A percentile compares a stretch with the other conserved stretches of the same genome.
These are phyloP conservation scores for Athene cunicularia DNA, from an alignment of 2,113 vertebrate species.

Conservation along the genomic window DNA sequence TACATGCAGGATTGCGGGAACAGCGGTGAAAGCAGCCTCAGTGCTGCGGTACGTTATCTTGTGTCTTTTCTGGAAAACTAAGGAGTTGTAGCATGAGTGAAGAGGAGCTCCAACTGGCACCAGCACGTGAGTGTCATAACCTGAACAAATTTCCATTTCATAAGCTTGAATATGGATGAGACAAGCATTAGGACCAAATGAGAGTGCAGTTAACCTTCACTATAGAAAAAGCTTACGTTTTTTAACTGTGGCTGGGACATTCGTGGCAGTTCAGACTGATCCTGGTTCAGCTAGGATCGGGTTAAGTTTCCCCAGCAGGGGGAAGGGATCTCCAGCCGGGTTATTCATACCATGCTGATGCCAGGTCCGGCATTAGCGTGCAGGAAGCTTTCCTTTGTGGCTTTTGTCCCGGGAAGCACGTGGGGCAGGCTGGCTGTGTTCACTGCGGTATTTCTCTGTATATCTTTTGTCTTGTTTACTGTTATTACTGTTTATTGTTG, in stretches of 20 bases:
- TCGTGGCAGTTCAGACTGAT: background rate
- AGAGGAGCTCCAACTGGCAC: background rate
- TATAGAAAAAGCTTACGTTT: background rate
- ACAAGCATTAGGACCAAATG: background rate
- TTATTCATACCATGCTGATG: too few relatives aligned
- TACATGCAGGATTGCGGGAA: background rate
- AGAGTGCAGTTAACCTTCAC: background rate
- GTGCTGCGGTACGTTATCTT: background rate
- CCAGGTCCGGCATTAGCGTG: too few relatives aligned
- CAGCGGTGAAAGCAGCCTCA: background rate
- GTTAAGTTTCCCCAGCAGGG: too few relatives aligned
- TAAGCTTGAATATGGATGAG: background rate
- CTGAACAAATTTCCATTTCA: background rate
- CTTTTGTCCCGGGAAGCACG: too few relatives aligned
- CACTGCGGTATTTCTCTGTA: too few relatives aligned
- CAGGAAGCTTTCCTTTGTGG: too few relatives aligned
- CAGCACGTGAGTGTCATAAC: accelerated
- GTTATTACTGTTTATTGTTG: too few relatives aligned
- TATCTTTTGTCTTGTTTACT: too few relatives aligned
- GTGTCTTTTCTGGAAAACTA: background rate
- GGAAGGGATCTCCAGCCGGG: too few relatives aligned
- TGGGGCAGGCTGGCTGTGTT: too few relatives aligned
- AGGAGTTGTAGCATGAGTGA: background rate
- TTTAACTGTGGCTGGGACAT: background rate
- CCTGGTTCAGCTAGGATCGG: too few relatives aligned